Base-by-base conservation (phyloP, 2,888 invertebrate species). In the Nymphalis polychloros region DNA sequence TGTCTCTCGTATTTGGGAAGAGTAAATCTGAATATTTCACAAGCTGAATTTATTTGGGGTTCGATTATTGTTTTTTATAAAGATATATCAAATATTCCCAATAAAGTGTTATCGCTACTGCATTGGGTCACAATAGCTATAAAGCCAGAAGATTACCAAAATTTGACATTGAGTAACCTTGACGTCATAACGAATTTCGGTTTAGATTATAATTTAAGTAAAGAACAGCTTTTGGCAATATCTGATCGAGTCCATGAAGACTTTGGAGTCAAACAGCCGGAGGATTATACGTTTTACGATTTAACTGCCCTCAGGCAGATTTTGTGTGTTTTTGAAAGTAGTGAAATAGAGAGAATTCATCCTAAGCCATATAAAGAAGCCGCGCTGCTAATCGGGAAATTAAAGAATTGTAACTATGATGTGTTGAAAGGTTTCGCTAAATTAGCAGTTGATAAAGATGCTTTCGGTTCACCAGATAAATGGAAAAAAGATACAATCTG, bases 181-280 rank as follows among this genome's bases (percentile, higher is more conserved):
- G 94, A 94, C 31, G 89, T 93, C 0, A 86, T 94, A 10, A 85
- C 90, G 70, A 93, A 93, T 57, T 94, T 94, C 77, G 94, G 94
- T 5, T 75, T 88, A 0, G 88, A 92, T 75, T 93, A 92, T 72
- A 84, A 88, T 55, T 81, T 93, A 52, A 83, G 80, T 47, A 71
- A 78, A 1, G 83, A 82, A 0, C 93, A 93, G 81, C 82, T 94
- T 17, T 69, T 79, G 13, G 86, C 93, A 0, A 86, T 94, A 16
- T 93, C 93, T 1, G 83, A 88, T 41, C 86, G 92, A n/a, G 88
- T 94, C 1, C 87, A 89, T 5, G 80, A 85, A 59, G 93, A 93
- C 70, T 94, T 94, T 80, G 86, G 90, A 1, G 86, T 83, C 0
- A 94, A 94, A 79, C 84, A 84, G 41, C 93, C 94, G 0, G 89